These are phyloP conservation scores for Trichacis sp. DNA, from an alignment of 2,888 invertebrate genomes.

Conservation along the genomic window DNA sequence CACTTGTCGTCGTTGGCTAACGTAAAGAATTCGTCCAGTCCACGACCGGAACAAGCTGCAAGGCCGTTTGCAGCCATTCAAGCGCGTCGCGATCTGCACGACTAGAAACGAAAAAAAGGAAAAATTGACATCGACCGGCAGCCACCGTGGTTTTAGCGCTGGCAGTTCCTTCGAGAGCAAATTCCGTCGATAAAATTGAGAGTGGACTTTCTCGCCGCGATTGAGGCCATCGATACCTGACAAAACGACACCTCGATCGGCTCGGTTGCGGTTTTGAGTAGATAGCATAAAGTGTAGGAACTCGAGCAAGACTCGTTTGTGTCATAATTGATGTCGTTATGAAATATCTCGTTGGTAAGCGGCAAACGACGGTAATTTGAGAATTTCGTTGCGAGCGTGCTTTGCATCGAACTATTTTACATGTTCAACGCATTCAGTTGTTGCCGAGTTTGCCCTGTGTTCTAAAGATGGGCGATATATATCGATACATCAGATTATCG, in stretches of 20 bases:
- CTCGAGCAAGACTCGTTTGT: conserved; percentile 24
- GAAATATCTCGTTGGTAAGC: conserved; percentile 18
- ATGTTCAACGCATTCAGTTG: not conserved
- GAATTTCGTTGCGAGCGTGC: conserved; percentile 1
- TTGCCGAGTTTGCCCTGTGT: no score
- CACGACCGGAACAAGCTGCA: conserved; percentile 44
- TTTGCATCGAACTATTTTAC: not conserved
- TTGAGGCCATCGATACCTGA: conserved; percentile 35
- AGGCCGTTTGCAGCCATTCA: conserved; percentile 55
- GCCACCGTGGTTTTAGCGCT: conserved; percentile 26
- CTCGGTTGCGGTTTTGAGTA: conserved; percentile 25
- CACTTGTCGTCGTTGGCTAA: conserved; percentile 20
- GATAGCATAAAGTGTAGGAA: conserved; percentile 20
- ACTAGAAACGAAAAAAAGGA: not conserved
- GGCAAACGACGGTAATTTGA: conserved; percentile 7
- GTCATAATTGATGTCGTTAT: conserved; percentile 35
- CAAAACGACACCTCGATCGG: conserved; percentile 33
- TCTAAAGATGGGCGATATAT: no score
- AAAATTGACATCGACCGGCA: conserved; percentile 5
- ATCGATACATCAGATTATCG: no score
- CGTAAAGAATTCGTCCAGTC: conserved; percentile 25
- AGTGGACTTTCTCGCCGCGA: conserved; percentile 48
- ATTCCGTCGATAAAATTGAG: conserved; percentile 57
- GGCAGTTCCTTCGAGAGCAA: conserved; percentile 51
- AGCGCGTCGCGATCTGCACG: conserved; percentile 46